phyloP scores from a whole-genome alignment of 2,797 vertebrate genomes.

The Natrix natrix region DNA sequence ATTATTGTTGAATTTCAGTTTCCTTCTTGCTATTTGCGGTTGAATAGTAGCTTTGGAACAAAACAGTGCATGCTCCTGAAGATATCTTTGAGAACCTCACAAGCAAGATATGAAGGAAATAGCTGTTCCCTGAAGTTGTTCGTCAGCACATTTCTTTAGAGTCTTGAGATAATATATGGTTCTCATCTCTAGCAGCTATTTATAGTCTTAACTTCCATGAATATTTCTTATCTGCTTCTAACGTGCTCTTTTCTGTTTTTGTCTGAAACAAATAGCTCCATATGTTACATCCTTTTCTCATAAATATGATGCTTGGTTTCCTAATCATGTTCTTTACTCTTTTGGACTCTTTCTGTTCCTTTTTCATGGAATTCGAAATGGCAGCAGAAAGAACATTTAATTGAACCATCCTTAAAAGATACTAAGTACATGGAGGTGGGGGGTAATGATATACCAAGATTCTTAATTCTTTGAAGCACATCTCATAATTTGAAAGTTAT shows the following conservation, averaged over 20 bases:
- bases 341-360: neutral
- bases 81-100: neutral
- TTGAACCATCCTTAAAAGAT: neutral
- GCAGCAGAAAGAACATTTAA: neutral
- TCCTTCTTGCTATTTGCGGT: neutral
- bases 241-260: neutral
- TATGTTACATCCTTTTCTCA: neutral
- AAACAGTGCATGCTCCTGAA: neutral
- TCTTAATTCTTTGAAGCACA: conserved; percentile 28
- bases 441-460: conserved; percentile 39
- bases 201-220: neutral
- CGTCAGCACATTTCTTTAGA: neutral
- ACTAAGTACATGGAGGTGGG: neutral
- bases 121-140: no score
- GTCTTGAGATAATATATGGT: neutral
- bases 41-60: neutral
- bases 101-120: neutral
- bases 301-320: neutral
- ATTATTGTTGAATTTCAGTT: neutral
- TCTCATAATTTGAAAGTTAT: conserved; percentile 1
- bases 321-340: neutral
- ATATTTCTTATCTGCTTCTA: neutral
- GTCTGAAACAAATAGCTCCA: neutral
- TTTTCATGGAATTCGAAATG: neutral
- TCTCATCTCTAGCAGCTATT: neutral